Percentiles rank a stretch among this genome's conserved stretches.
These are phyloP conservation scores for Actinopyga echinites DNA, from an alignment of 53 echinoderm and acorn worm species.

Conservation along the genomic window DNA sequence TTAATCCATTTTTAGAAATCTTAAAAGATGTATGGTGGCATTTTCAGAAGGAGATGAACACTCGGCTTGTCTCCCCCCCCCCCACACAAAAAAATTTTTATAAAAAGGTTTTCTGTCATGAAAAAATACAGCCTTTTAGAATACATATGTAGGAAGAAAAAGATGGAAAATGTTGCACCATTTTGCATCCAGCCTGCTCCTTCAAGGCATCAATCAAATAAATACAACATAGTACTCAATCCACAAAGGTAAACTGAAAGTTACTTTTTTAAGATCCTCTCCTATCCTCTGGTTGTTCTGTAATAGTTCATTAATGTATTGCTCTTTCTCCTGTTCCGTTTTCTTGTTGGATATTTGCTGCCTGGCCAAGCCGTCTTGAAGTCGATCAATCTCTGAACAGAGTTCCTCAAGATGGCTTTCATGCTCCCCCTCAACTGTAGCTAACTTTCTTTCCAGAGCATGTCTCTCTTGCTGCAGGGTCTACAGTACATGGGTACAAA, in stretches of 20 bases:
- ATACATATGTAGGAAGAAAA: no score
- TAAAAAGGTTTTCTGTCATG: no score
- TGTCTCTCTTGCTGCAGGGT: constrained; percentile 74
- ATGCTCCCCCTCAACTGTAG: constrained; percentile 58
- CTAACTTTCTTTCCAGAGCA: constrained; percentile 58
- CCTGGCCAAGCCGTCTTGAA: constrained; percentile 65
- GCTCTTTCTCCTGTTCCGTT: constrained; percentile 66
- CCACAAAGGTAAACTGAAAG: neutral
- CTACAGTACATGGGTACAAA: constrained; percentile 15
- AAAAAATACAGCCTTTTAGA: no score
- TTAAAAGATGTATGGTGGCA: no score
- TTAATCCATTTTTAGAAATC: no score
- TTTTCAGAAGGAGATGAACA: no score
- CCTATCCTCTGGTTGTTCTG: constrained; percentile 75
- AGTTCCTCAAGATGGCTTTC: constrained; percentile 74
- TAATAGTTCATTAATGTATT: constrained; percentile 54
- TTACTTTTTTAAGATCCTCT: constrained; percentile 67
- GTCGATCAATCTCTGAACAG: constrained; percentile 59
- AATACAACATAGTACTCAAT: no score
- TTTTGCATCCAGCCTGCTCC: no score
- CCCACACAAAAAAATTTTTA: no score
- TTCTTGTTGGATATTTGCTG: constrained; percentile 55
- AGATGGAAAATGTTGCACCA: no score
- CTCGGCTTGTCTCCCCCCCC: no score
- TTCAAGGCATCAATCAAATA: no score